Evolutionary conservation across 2,113 vertebrate species (phyloP), one percentile per base, ranked within the genome.

Genomic region (Cygnus buccinator): DNA sequence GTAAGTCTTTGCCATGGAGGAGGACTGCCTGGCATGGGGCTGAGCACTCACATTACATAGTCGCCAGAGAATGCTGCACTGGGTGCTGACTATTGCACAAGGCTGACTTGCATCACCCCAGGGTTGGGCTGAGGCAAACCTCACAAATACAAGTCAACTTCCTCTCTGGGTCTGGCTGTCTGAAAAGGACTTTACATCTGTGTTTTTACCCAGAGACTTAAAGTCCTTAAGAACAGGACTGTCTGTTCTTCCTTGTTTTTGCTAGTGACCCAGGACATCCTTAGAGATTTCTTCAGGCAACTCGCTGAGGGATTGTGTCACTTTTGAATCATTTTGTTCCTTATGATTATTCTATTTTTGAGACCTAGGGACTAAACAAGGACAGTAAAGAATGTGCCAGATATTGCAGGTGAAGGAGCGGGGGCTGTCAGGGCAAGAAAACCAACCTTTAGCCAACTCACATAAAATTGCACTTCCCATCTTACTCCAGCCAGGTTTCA

Each of bases 31-130:
- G 12, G 66, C 2, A 1, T 2, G 9, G 48, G 79, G 28, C 46
- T 37, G 46, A 71, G 65, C 2, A 0, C n/a, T 22, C 41, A 46
- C 23, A 17, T 93, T 76, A 75, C 37, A 0, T 8, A 72, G 79
- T 4, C 29, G 4, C 68, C 28, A n/a, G 54, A 70, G 79, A 83
- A 77, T 20, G 50, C 41, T 41, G 50, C 3, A 2, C 87, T 41
- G 44, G 33, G 10, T 83, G 74, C 67, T 76, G 29, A 50, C 21
- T 10, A 5, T 95, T 97, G 63, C 78, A 80, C 63, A 86, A 96
- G 59, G 59, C 55, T 83, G 75, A 52, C 55, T 76, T 70, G 35
- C 23, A 3, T 86, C 61, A 78, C 76, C 61, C 3, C 3, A 61
- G 68, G 46, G 55, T 35, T 84, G 66, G 57, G 70, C n/a, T 2